These are phyloP conservation scores for Hololepta plana DNA, from an alignment of 2,888 invertebrate species.

Conservation along the genomic window DNA sequence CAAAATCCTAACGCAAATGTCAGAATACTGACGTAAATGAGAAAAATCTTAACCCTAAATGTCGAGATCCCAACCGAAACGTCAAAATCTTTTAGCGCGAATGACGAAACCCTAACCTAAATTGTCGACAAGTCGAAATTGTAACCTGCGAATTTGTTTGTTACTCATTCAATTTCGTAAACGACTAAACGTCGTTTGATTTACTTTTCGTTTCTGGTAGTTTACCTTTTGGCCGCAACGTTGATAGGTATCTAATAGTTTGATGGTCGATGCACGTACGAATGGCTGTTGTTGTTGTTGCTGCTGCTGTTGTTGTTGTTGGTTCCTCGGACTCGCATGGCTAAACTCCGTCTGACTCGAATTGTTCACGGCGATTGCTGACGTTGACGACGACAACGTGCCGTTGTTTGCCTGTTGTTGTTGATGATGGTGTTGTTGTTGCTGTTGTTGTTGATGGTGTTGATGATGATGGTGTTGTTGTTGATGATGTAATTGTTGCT, in stretches of 20 bases:
- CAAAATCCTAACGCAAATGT: too few species aligned
- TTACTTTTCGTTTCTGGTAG: slow-evolving; percentile 1
- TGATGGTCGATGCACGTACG: slow-evolving; percentile 48
- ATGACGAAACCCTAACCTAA: background rate
- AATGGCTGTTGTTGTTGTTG: slow-evolving; percentile 27
- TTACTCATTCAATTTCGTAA: too few species aligned
- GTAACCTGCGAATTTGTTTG: too few species aligned
- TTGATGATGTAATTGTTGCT: too few species aligned
- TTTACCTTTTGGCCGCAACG: slow-evolving; percentile 46
- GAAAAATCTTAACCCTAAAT: slow-evolving; percentile 2
- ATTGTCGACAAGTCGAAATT: background rate
- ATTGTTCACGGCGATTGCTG: slow-evolving; percentile 28
- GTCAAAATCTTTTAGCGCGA: background rate
- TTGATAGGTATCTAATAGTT: slow-evolving; percentile 47
- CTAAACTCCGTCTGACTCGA: slow-evolving; percentile 20
- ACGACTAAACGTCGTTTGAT: too few species aligned
- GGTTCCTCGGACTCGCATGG: slow-evolving; percentile 21
- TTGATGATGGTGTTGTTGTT: slow-evolving; percentile 12
- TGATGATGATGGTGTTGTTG: slow-evolving; percentile 12
- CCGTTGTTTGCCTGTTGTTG: too few species aligned
- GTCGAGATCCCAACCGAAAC: background rate
- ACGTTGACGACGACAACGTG: slow-evolving; percentile 12
- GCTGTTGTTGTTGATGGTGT: slow-evolving; percentile 13
- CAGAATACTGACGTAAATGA: too few species aligned
- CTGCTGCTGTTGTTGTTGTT: slow-evolving; percentile 24